Conservation (phyloP, 2,113 vertebrate genomes). For the Coregonus clupeaformis region DNA sequence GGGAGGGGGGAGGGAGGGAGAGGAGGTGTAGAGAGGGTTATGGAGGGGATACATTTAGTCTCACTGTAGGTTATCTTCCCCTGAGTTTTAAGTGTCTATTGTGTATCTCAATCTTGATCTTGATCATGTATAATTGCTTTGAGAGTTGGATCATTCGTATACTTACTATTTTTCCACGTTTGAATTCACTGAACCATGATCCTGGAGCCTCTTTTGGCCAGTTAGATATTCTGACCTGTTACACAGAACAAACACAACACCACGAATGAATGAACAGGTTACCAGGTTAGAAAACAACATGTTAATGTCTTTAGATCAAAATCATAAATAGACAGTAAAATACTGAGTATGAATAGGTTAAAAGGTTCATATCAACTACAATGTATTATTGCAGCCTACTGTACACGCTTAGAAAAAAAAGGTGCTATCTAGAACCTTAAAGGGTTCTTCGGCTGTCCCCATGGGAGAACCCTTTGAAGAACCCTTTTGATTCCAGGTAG, state of each 20-base stretch:
- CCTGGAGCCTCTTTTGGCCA: constrained; percentile 96
- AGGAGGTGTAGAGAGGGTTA: background rate
- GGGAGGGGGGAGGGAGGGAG: background rate
- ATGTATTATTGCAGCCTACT: too few relatives aligned
- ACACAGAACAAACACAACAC: background rate
- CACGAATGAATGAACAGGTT: background rate
- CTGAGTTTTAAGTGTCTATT: too few relatives aligned
- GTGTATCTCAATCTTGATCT: too few relatives aligned
- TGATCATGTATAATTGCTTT: background rate
- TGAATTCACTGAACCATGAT: constrained; percentile 98
- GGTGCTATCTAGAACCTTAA: too few relatives aligned
- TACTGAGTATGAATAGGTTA: too few relatives aligned
- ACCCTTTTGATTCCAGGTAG: too few relatives aligned
- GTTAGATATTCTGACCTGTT: constrained; percentile 91
- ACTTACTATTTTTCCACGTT: constrained; percentile 96
- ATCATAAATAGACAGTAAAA: background rate
- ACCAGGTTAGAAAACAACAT: background rate
- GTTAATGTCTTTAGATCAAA: background rate
- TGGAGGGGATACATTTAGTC: background rate
- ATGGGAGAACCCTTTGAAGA: too few relatives aligned
- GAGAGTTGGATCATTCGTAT: constrained; percentile 1
- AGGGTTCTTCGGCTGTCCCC: too few relatives aligned
- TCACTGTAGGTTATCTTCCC: too few relatives aligned
- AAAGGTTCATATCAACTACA: too few relatives aligned
- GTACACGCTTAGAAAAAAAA: too few relatives aligned